Percentiles rank a stretch among this genome's conserved stretches.
Conservation (phyloP, 30 jellyfish, hydroid and myxozoan genomes). For the Pelagia noctiluca region DNA sequence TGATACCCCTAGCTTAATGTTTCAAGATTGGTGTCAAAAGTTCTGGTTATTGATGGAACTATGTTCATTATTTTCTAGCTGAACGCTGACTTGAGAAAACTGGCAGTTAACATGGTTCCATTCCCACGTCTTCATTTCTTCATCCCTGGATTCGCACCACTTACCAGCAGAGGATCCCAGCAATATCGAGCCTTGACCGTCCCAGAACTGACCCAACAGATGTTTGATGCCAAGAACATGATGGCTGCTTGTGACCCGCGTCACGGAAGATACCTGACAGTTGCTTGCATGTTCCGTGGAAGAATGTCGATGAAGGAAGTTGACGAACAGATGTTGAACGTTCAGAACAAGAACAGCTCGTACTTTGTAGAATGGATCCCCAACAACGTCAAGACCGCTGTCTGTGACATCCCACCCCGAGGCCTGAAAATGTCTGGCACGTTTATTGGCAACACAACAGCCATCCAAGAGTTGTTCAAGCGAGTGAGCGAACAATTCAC, state of each 20-base stretch:
- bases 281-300: slow-evolving; percentile 99
- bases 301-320: slow-evolving; percentile 97
- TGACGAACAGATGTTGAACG: too few species aligned
- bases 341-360: slow-evolving; percentile 99
- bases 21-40: too few species aligned
- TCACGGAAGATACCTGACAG: slow-evolving; percentile 97
- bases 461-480: slow-evolving; percentile 97
- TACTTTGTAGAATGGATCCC: slow-evolving; percentile 99
- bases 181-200: slow-evolving; percentile 97
- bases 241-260: slow-evolving; percentile 99
- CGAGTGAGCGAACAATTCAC: slow-evolving; percentile 98
- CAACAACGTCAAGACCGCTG: slow-evolving; percentile 95
- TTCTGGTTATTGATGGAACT: too few species aligned
- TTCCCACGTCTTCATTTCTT: slow-evolving; percentile 99
- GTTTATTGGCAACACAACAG: slow-evolving; percentile 98
- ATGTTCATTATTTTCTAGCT: slow-evolving; percentile 58
- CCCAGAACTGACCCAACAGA: slow-evolving; percentile 97
- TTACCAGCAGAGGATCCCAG: too few species aligned
- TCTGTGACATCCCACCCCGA: slow-evolving; percentile 98
- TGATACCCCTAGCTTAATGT: too few species aligned
- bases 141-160: slow-evolving; percentile 93
- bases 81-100: slow-evolving; percentile 99
- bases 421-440: slow-evolving; percentile 98
- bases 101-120: slow-evolving; percentile 99
- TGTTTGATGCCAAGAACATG: too few species aligned